Evolutionary conservation across 1,140 invertebrate genomes (phyloP).

Genomic region (Drosophila kepulauana): DNA sequence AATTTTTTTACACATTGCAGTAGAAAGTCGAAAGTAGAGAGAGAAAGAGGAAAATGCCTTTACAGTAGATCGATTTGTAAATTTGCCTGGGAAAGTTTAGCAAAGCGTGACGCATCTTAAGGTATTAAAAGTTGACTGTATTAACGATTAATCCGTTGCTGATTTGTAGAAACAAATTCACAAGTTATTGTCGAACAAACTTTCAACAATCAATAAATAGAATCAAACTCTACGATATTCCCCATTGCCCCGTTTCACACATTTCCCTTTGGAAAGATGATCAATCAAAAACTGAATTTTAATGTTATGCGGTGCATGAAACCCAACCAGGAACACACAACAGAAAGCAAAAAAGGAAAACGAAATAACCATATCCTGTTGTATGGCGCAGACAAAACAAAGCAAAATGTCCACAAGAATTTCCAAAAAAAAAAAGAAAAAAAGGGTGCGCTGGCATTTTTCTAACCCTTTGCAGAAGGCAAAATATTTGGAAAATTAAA

Average conservation of each 20-base stretch:
- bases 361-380: conserved; percentile 68
- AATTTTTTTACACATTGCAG: conserved; percentile 26
- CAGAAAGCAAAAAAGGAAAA: conserved; percentile 35
- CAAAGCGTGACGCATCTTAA: conserved; percentile 60
- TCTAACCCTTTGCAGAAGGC: conserved; percentile 69
- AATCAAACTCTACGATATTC: conserved; percentile 24
- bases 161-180: not conserved
- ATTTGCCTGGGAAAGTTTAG: conserved; percentile 72
- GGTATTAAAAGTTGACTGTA: not conserved
- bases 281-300: conserved; percentile 82
- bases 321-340: conserved; percentile 57
- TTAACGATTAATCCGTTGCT: not conserved
- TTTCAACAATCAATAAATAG: conserved; percentile 46
- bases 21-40: not conserved
- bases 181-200: conserved; percentile 44
- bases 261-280: conserved; percentile 48
- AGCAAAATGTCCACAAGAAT: conserved; percentile 71
- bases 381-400: conserved; percentile 51
- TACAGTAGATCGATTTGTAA: conserved; percentile 14
- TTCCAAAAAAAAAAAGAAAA: conserved; percentile 47
- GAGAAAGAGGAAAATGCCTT: conserved; percentile 26
- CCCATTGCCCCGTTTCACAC: conserved; percentile 30
- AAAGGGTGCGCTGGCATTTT: conserved; percentile 68
- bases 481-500: conserved; percentile 76
- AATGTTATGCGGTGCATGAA: conserved; percentile 81